Base-by-base conservation (phyloP, 2,113 vertebrate species). In the Erythrolamprus reginae region DNA sequence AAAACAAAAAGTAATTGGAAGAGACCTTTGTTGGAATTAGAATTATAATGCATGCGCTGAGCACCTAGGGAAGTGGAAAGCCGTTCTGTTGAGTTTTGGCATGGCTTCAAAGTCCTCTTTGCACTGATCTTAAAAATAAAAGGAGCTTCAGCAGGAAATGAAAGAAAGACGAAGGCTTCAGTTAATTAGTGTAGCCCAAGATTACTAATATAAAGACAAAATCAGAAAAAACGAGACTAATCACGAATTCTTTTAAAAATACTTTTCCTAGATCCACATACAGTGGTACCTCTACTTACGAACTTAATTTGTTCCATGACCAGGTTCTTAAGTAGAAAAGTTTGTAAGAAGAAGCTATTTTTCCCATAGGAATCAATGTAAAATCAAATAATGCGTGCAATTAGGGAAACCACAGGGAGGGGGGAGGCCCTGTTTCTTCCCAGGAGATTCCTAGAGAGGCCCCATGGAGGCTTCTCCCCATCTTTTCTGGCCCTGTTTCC, bases 41-140 rank as follows among this genome's bases (percentile, higher is more conserved):
- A 82, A 82, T 91, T 87, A 55, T 33, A 87, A 87, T 23, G 42
- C 85, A 55, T 82, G 19, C 7, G 8, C 38, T 77, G 33, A 77
- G 48, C 48, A 26, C 28, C 47, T 58, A 87, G 42, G 52, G 4
- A 90, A 87, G n/a, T 19, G 33, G 58, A 55, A 87, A 82, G 45
- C 65, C 8, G 4, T 70, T 48, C 82, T 13, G 5, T 52, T 48
- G 51, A 91, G 38, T 28, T 38, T 45, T 87, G 65, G 51, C 65
- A 82, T 24, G 52, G 45, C 85, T 91, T 87, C 65, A 91, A 91
- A 91, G 51, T 23, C 28, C 33, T 82, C 85, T 56, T 53, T 82
- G 50, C 55, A 87, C 51, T 82, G 61, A 47, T 90, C 65, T 91
- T 70, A 82, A 56, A 82, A 82, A 48, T 21, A 87, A 58, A 86